Percentiles rank a stretch among this genome's conserved stretches.
Evolutionary conservation across 2,113 vertebrate genomes (phyloP).

Genomic region (Anguilla rostrata): DNA sequence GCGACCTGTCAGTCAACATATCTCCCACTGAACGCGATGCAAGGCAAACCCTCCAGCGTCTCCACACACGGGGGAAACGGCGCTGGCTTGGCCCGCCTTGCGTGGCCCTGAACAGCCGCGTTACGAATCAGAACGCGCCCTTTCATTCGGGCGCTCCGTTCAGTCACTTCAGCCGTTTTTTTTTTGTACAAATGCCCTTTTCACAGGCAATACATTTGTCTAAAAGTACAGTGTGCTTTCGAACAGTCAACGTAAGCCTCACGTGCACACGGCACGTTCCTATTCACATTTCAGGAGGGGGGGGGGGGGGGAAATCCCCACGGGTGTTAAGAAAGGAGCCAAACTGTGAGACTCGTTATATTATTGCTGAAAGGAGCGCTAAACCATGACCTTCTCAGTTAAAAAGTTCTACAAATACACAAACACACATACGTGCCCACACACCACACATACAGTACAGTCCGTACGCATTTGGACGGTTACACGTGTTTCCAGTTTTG

Average conservation of each 20-base stretch:
- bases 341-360: slow-evolving; percentile 18
- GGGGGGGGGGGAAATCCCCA: background rate
- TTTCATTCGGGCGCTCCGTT: background rate
- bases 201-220: background rate
- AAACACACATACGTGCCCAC: too few relatives aligned
- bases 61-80: background rate
- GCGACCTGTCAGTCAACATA: background rate
- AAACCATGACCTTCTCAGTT: slow-evolving; percentile 44
- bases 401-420: slow-evolving; percentile 49
- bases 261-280: background rate
- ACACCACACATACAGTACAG: too few relatives aligned
- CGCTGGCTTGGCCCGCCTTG: background rate
- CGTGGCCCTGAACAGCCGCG: background rate
- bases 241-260: background rate
- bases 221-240: background rate
- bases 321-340: background rate
- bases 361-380: slow-evolving; percentile 36
- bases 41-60: background rate
- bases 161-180: background rate
- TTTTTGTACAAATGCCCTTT: background rate
- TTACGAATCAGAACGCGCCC: background rate
- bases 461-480: too few relatives aligned
- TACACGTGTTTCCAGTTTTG: too few relatives aligned
- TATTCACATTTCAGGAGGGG: background rate
- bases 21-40: background rate